Base-by-base conservation (phyloP, 2,113 vertebrate species). In the Vidua macroura region DNA sequence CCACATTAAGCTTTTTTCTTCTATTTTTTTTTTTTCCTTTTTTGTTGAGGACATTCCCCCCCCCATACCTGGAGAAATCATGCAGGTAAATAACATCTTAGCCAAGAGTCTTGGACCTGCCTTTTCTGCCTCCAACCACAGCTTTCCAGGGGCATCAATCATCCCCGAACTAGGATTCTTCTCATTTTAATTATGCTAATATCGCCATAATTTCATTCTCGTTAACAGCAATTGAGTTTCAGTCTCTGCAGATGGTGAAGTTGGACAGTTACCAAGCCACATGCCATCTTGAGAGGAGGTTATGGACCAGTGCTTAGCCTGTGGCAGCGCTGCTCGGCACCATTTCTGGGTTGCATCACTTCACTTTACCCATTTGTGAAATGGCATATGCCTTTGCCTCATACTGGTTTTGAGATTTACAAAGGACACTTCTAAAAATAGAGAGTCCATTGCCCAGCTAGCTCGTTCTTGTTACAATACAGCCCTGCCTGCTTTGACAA, bases 181-280 rank as follows among this genome's bases (percentile, higher is more conserved):
- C 95, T 95, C 86, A 80, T 94, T 97, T 91, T 95, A 96, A 96
- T 97, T 94, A 96, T 88, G 86, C 82, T 95, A 96, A 97, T 96
- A 94, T 89, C 27, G 3, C 83, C 78, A 86, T 96, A 91, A 96
- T 97, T 96, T 97, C 88, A 94, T 96, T 94, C 92, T 96, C 78
- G 15, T 97, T 97, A 96, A 89, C 90, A 83, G 86, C 92, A 96
- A 90, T 91, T 89, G 96, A 96, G 87, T 96, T 96, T 93, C 78
- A 86, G 67, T 88, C 87, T 93, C 83, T 78, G 83, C 96, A 91
- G 84, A 87, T 90, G 96, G 94, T 92, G 82, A 62, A 76, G 63
- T 79, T 86, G 95, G 95, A 95, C 75, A 87, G 63, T 73, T 95
- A 95, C 77, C 89, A 92, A 95, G 63, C 56, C 59, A 77, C 92